Base-by-base conservation (phyloP, 1,140 invertebrate species). In the Cephus cinctus region DNA sequence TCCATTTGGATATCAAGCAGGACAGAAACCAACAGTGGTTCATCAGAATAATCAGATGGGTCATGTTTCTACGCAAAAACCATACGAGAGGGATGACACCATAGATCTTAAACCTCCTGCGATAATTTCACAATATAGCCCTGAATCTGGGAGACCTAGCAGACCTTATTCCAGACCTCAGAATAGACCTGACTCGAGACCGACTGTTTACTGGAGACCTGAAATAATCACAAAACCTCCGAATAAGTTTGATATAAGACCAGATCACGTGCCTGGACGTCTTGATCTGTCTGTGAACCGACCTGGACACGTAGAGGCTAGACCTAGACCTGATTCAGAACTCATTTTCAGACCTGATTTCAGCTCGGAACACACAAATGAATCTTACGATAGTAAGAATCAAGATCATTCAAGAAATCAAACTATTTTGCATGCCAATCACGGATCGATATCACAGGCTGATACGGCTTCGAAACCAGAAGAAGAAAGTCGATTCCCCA, bases 31-130 rank as follows among this genome's bases (percentile, higher is more conserved):
- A 2, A 15, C 34, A 1, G 4, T 14, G 2, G 23, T 2, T 3
- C 34, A 35, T 3, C 49, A 50, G 5, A 43, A 42, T 5, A 45
- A 43, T 5, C 42, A 42, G 15, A 34, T 20, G 0, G 43, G 16
- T 4, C 46, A 54, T 15, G 31, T 32, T 0, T 43, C 54, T 2
- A 51, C 54, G 0, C 0, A 6, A 3, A 35, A 31, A 11, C 14
- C 27, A 19, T 5, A 48, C n/a, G 42, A 57, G 22, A 57, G 46
- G 0, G 58, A 67, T 12, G 66, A 72, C 8, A 61, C 59, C 4
- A 56, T 61, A 5, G 61, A 73, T 44, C 36, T 67, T 1, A 74
- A 69, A 20, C 60, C 67, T 15, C 66, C 69, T 0, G 63, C 59
- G 0, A 62, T 63, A 8, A 58, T 46, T 44, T 39, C 65, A 5